Conservation (phyloP, 2,888 invertebrate genomes). For the Mactromeris polynyma region DNA sequence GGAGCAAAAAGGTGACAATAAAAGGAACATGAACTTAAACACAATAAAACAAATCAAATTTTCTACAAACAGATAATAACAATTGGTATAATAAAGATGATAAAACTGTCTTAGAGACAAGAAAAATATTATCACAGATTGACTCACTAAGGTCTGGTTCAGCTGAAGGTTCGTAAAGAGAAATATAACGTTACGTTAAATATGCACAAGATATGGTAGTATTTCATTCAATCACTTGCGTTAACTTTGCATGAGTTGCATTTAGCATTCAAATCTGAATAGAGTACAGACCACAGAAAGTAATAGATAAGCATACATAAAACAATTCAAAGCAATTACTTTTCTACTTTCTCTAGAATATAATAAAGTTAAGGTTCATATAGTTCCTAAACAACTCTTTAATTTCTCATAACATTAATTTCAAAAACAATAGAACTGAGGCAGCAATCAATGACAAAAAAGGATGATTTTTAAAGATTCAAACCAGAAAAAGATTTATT, state of each 20-base stretch:
- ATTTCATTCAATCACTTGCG: not conserved
- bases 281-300: not conserved
- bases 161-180: conserved; percentile 62
- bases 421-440: not conserved
- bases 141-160: conserved; percentile 69
- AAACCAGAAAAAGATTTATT: no score
- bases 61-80: not conserved
- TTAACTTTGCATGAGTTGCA: not conserved
- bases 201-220: conserved; percentile 13
- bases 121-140: conserved; percentile 51
- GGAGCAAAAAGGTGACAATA: not conserved
- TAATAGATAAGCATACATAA: not conserved
- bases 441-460: not conserved
- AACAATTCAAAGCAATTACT: not conserved
- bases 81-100: conserved; percentile 4
- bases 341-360: not conserved
- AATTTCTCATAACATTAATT: not conserved
- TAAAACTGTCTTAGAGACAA: conserved; percentile 42
- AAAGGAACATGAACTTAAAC: not conserved
- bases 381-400: not conserved
- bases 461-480: no score
- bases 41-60: conserved; percentile 5
- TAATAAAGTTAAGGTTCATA: not conserved
- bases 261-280: not conserved
- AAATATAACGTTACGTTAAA: not conserved